These are phyloP conservation scores for Rhinichthys klamathensis DNA, from an alignment of 2,113 vertebrate genomes.

Conservation along the genomic window DNA sequence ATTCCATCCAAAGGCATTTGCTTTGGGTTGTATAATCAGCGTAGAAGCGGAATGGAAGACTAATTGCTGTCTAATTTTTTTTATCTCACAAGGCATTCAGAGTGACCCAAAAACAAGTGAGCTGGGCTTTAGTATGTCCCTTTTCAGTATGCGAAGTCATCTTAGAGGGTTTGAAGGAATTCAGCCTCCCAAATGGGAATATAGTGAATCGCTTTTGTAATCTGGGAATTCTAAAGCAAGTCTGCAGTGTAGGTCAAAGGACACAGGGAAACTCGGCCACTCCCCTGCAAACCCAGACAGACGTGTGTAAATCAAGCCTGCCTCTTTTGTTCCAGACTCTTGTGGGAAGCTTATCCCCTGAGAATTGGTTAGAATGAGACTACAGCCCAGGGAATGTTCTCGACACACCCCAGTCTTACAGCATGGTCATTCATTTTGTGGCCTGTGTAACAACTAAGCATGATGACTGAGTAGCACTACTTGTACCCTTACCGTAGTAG, in stretches of 20 bases:
- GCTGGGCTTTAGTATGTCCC: constrained; percentile 1
- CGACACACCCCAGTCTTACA: constrained; percentile 51
- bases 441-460: constrained; percentile 41
- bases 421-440: constrained; percentile 52
- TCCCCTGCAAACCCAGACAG: constrained; percentile 48
- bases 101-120: constrained; percentile 39
- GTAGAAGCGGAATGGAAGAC: constrained; percentile 47
- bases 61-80: constrained; percentile 36
- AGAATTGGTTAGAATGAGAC: constrained; percentile 54
- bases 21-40: constrained; percentile 73
- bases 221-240: constrained; percentile 46
- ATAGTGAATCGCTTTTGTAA: constrained; percentile 8
- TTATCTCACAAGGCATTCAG: constrained; percentile 23
- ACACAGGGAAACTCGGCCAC: constrained; percentile 33
- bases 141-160: constrained; percentile 28
- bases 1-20: constrained; percentile 73
- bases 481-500: background rate
- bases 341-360: constrained; percentile 55
- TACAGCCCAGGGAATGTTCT: constrained; percentile 43
- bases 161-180: constrained; percentile 13
- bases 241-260: constrained; percentile 48
- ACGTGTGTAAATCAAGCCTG: constrained; percentile 56
- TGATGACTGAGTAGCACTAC: constrained; percentile 1
- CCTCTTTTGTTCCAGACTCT: constrained; percentile 53
- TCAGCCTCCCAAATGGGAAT: constrained; percentile 33